These are phyloP conservation scores for Poecilia gillii DNA, from an alignment of 2,797 vertebrate species.

Conservation along the genomic window DNA sequence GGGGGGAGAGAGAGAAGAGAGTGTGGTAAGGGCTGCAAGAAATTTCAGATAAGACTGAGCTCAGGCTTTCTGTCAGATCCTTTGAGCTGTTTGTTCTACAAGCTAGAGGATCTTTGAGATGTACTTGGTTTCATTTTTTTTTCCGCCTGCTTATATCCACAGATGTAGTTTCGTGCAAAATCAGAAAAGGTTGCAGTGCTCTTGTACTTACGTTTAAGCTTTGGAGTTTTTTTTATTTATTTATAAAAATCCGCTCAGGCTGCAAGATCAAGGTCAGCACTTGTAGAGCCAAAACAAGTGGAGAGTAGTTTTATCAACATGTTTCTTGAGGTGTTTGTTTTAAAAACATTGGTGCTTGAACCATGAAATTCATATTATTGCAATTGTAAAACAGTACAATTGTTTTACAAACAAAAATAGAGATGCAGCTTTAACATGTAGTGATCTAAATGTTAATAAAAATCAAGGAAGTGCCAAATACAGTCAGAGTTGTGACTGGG, in stretches of 20 bases:
- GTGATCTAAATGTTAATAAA: neutral
- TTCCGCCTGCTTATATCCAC: neutral
- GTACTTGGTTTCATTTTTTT: conserved; percentile 44
- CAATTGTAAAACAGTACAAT: neutral
- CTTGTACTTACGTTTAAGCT: neutral
- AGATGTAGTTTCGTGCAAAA: conserved; percentile 7
- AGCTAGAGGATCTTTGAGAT: conserved; percentile 26
- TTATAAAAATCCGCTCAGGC: neutral
- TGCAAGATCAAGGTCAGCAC: neutral
- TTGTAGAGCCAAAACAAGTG: neutral
- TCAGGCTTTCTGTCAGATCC: conserved; percentile 37
- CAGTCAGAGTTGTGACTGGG: neutral
- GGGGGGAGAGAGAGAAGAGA: conserved; percentile 7
- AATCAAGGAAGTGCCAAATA: neutral
- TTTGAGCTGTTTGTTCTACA: conserved; percentile 49
- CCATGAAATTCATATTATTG: neutral
- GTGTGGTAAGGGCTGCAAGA: conserved; percentile 9
- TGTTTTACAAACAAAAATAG: neutral
- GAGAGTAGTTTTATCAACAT: neutral
- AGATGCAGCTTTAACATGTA: too few relatives aligned
- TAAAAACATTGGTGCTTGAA: neutral
- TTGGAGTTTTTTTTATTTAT: neutral
- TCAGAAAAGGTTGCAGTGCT: neutral
- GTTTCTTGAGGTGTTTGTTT: neutral
- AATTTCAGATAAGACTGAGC: conserved; percentile 29